Conservation (phyloP, 2,888 invertebrate species). For the Drosophila demipolita region DNA sequence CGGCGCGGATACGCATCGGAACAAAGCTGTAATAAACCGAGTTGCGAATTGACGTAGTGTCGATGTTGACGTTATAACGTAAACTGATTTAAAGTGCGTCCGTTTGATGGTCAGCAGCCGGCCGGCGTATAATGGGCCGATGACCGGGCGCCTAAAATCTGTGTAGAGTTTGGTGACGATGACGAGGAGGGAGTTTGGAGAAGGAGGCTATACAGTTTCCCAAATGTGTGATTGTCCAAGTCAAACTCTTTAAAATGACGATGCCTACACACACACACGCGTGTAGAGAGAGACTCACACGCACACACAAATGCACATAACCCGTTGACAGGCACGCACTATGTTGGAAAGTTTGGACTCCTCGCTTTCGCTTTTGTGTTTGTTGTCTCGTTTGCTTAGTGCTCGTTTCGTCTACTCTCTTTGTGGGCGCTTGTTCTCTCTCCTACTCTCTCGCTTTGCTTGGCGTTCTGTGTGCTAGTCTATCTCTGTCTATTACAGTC, state of each 20-base stretch:
- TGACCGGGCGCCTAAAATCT: constrained; percentile 71
- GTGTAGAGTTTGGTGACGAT: constrained; percentile 76
- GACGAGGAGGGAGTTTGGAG: constrained; percentile 16
- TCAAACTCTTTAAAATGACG: constrained; percentile 69
- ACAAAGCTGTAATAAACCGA: constrained; percentile 13
- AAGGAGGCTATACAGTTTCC: constrained; percentile 33
- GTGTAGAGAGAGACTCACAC: constrained; percentile 12
- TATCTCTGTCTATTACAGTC: constrained; percentile 21
- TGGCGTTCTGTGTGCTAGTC: background rate
- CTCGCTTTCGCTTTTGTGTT: constrained; percentile 79
- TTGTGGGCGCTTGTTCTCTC: constrained; percentile 26
- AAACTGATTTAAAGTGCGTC: constrained; percentile 78
- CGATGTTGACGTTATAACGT: constrained; percentile 70
- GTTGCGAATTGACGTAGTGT: constrained; percentile 63
- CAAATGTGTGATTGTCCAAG: constrained; percentile 57
- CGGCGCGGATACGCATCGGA: constrained; percentile 12
- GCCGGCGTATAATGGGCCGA: constrained; percentile 42
- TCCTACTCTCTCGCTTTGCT: constrained; percentile 4
- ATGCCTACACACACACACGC: constrained; percentile 30
- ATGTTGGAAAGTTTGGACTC: constrained; percentile 41
- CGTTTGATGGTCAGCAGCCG: constrained; percentile 43
- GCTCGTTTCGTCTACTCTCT: constrained; percentile 36
- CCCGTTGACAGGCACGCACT: constrained; percentile 47
- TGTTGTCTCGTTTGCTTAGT: constrained; percentile 65
- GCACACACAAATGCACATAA: constrained; percentile 10